Conservation (phyloP, 2,797 vertebrate genomes). For the Malurus leucopterus region DNA sequence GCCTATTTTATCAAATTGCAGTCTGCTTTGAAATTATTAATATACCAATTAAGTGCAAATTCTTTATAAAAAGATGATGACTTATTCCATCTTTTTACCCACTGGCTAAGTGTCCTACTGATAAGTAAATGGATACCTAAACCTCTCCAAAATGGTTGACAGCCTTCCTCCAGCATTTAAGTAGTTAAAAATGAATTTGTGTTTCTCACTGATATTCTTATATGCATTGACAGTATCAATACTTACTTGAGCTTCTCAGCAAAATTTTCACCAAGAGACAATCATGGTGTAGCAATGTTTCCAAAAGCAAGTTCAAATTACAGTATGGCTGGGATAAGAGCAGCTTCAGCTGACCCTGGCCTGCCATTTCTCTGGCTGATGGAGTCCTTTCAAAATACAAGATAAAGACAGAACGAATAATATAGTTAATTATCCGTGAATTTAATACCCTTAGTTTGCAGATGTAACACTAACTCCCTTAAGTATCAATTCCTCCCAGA, state of each 20-base stretch:
- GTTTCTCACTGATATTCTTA: constrained; percentile 5
- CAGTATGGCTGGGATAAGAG: constrained; percentile 86
- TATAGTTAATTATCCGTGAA: constrained; percentile 84
- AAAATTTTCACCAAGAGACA: constrained; percentile 86
- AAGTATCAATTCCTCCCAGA: constrained; percentile 77
- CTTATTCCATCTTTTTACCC: not conserved
- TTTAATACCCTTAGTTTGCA: constrained; percentile 75
- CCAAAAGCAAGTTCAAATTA: constrained; percentile 86
- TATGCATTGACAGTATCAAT: not conserved
- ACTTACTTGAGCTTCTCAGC: constrained; percentile 86
- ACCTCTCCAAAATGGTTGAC: not conserved
- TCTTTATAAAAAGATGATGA: not conserved
- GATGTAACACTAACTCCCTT: constrained; percentile 74
- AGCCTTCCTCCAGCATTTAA: not conserved
- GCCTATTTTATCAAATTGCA: not conserved
- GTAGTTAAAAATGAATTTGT: not conserved
- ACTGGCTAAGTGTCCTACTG: not conserved
- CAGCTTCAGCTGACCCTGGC: constrained; percentile 84
- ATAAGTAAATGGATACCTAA: not conserved
- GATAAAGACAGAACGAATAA: constrained; percentile 76
- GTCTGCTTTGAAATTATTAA: not conserved
- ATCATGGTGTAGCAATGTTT: constrained; percentile 80
- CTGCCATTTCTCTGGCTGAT: constrained; percentile 73
- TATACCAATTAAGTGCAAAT: not conserved
- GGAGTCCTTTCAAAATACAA: constrained; percentile 80